Evolutionary conservation across 2,797 vertebrate species (phyloP).

Genomic region (Sebastes alutus): DNA sequence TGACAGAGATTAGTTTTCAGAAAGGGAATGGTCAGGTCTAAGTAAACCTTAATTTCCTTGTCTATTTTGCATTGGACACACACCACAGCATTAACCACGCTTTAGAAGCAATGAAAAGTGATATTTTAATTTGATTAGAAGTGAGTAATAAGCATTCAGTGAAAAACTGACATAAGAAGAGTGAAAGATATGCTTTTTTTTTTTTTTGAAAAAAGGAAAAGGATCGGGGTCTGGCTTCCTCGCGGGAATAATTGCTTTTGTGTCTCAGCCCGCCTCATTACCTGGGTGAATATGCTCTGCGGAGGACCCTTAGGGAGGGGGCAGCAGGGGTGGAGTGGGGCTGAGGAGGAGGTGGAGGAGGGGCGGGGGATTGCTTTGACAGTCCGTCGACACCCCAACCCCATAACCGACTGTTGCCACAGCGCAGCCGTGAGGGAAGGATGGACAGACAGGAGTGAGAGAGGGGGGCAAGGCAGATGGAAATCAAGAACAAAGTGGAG

Average conservation of each 20-base stretch:
- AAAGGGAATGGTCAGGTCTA: neutral
- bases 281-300: conserved; percentile 97
- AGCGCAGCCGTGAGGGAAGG: conserved; percentile 75
- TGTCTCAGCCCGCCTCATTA: conserved; percentile 84
- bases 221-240: conserved; percentile 2
- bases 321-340: conserved; percentile 93
- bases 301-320: conserved; percentile 95
- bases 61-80: neutral
- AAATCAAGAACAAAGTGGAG: conserved; percentile 17
- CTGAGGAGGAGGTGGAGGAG: conserved; percentile 86
- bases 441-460: conserved; percentile 62
- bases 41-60: too few species aligned
- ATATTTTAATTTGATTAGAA: neutral
- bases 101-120: neutral
- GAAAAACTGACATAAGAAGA: neutral
- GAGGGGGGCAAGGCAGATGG: conserved; percentile 43
- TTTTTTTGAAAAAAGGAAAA: neutral
- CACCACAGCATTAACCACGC: neutral
- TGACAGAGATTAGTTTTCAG: neutral
- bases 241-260: neutral
- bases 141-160: neutral
- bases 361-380: conserved; percentile 92
- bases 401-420: conserved; percentile 94
- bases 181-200: neutral
- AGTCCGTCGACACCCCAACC: conserved; percentile 97